phyloP scores from a whole-genome alignment of 2,113 vertebrate species.

The Pitta sordida region DNA sequence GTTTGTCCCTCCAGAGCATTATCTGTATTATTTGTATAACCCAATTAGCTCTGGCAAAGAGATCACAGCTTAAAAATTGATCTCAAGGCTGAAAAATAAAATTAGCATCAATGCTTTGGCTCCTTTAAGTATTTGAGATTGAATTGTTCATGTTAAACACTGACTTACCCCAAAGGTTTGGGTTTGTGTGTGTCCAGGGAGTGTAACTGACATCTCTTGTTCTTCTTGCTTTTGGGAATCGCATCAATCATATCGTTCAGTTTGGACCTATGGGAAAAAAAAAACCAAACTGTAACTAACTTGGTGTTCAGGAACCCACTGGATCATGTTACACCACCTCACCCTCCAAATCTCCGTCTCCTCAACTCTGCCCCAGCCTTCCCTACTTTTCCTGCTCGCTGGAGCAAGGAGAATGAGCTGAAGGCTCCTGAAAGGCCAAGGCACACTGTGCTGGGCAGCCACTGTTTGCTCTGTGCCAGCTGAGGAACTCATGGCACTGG shows the following conservation, averaged over 20 bases:
- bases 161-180: constrained; percentile 93
- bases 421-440: constrained; percentile 5
- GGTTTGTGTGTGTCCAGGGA: constrained; percentile 97
- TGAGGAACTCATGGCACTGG: background rate
- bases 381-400: background rate
- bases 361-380: background rate
- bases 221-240: constrained; percentile 99
- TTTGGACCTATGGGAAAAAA: constrained; percentile 82
- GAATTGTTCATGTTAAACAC: background rate
- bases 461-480: background rate
- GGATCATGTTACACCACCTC: background rate
- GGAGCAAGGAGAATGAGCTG: background rate
- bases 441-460: background rate
- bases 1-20: background rate
- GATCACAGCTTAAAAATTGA: background rate
- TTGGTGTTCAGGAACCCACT: background rate
- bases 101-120: background rate
- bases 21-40: background rate
- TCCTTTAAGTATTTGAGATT: background rate
- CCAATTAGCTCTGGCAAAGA: background rate
- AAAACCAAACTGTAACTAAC: background rate
- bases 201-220: constrained; percentile 95
- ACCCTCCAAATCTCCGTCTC: background rate
- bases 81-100: background rate
- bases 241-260: constrained; percentile 93